phyloP scores from a whole-genome alignment of 1,140 invertebrate genomes.

The Ganaspis sp. region DNA sequence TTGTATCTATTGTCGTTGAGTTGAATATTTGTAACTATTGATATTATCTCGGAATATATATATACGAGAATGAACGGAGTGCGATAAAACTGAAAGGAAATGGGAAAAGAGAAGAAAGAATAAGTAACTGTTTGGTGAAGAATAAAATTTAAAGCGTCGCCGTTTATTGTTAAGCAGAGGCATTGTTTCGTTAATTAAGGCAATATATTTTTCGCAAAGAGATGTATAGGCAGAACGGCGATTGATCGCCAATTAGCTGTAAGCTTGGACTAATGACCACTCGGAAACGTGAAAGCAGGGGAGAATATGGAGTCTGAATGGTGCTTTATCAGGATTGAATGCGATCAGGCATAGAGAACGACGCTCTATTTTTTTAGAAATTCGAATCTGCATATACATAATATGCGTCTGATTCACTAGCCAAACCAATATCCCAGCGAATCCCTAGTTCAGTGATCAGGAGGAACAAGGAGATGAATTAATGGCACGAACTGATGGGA shows the following conservation, averaged over 20 bases:
- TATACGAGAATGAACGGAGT: too few relatives aligned
- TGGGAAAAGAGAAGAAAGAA: too few relatives aligned
- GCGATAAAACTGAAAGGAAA: too few relatives aligned
- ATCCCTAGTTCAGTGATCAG: background rate
- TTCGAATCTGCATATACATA: background rate
- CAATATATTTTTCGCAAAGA: background rate
- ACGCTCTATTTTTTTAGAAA: background rate
- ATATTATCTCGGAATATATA: too few relatives aligned
- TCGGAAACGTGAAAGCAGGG: constrained; percentile 1
- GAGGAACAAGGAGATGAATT: constrained; percentile 19
- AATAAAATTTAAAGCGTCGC: background rate
- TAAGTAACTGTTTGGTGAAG: background rate
- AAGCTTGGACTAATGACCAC: constrained; percentile 22
- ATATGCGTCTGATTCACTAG: background rate
- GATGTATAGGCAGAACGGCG: background rate
- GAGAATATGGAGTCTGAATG: background rate
- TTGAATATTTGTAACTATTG: too few relatives aligned
- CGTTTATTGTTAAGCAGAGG: background rate
- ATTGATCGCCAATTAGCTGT: constrained; percentile 15
- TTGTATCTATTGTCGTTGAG: too few relatives aligned
- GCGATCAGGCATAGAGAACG: constrained; percentile 2
- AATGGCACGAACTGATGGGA: constrained; percentile 16
- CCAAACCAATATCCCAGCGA: background rate
- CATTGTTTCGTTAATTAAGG: background rate
- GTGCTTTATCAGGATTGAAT: constrained; percentile 16